Evolutionary conservation across 2,113 vertebrate genomes (phyloP), one percentile per base, ranked within the genome.

Genomic region (Pipra filicauda): DNA sequence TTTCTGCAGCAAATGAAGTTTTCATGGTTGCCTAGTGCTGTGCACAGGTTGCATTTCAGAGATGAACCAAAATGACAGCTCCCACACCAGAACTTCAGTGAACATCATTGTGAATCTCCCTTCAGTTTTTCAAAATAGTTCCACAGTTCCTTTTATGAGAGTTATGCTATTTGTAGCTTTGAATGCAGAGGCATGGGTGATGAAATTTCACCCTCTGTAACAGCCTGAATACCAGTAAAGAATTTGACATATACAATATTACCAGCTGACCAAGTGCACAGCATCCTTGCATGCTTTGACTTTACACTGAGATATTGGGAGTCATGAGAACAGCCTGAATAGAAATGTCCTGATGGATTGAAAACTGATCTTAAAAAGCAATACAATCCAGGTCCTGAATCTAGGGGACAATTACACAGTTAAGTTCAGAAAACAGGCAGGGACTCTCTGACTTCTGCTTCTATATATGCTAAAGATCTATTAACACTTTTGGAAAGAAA

Each of bases 181-280:
- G 46, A 84, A 79, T 58, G 46, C 35, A 30, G 54, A 91, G 69
- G 44, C 30, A 88, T 13, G 33, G 22, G 51, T 51, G 91, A 88
- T 90, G 78, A 88, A 93, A 93, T 94, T 92, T 91, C 88, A 90
- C 73, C 46, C 83, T 71, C 44, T 35, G 21, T 41, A 78, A 55
- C 15, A 79, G 57, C 8, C 57, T 44, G 43, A 66, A 74, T 81
- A 14, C 55, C 59, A 71, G 69, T 30, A 52, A 77, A 77, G 79
- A 61, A 65, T 73, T 79, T 85, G 57, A 49, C 43, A 58, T 65
- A 27, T 28, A 66, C 26, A 23, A 1, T 71, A 73, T 35, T 95
- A 51, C 83, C 81, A 91, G 62, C 85, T 92, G 91, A 71, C 28
- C 55, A 78, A 72, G 49, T 12, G 46, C 33, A 64, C 23, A 55